Evolutionary conservation across 1,140 invertebrate genomes (phyloP), one percentile per base, ranked within the genome.

Genomic region (Hestina assimilis): DNA sequence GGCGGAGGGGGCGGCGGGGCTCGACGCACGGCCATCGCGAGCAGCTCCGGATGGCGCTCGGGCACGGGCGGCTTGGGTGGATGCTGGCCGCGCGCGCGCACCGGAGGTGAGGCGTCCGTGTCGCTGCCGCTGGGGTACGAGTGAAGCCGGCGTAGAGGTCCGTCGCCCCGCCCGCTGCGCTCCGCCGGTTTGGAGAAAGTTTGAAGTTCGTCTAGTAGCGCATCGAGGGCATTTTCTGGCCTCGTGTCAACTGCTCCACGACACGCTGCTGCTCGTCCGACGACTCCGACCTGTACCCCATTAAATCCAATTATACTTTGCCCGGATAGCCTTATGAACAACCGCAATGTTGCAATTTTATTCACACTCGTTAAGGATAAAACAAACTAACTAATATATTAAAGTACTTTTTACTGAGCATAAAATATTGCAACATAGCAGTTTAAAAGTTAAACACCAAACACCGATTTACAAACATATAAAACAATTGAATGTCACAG

Each of bases 161-260:
- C 81, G 92, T 93, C 67, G 93, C 86, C 85, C 93, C 94, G 79
- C 93, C 91, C 93, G 93, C 78, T 91, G 94, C 90, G 76, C 87
- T 89, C 74, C 46, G 72, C 63, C 2, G 94, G 94, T 64, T 93
- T 92, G 20, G 93, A 92, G 80, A 96, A 96, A 6, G 95, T 96
- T 81, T 96, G 95, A 41, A 97, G 90, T 86, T 97, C 96, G 79
- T 97, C 95, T 95, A 97, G 85, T 93, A 97, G 87, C 93, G 95
- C 94, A 93, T 97, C 96, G 93, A 97, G 95, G 92, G 95, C 94
- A 93, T 96, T 97, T 93, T 96, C 95, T 91, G 93, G 89, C 91
- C 93, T 92, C 89, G 93, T 89, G 83, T 91, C 85, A 90, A 90
- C 89, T 91, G 90, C 89, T 91, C 92, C 92, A 91, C 92, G 91